A percentile compares a stretch with the other conserved stretches of the same genome.
These are phyloP conservation scores for Melanargia galathea DNA, from an alignment of 2,888 invertebrate species.

Conservation along the genomic window DNA sequence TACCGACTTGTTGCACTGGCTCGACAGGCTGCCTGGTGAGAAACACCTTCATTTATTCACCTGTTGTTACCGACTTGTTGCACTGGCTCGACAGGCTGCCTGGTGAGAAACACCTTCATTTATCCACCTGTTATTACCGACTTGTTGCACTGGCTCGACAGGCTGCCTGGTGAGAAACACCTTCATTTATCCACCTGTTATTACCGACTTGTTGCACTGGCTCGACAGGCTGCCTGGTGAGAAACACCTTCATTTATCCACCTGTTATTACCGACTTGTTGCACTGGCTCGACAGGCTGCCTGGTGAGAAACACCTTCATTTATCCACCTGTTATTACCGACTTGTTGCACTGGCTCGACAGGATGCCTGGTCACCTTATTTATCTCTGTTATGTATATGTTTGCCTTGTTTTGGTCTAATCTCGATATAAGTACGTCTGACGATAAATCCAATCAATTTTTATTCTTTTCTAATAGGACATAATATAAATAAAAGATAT, in stretches of 20 bases:
- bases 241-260: neutral
- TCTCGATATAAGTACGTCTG: too few relatives aligned
- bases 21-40: neutral
- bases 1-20: neutral
- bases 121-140: neutral
- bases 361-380: constrained; percentile 52
- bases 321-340: constrained; percentile 43
- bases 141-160: neutral
- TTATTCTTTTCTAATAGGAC: too few relatives aligned
- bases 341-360: constrained; percentile 80
- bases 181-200: neutral
- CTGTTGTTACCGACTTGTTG: neutral
- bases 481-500: neutral
- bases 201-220: neutral
- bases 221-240: neutral
- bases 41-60: too few relatives aligned
- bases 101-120: neutral
- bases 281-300: neutral
- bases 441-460: too few relatives aligned
- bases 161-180: neutral
- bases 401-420: too few relatives aligned
- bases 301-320: neutral
- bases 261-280: neutral
- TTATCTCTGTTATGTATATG: too few relatives aligned
- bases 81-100: neutral